phyloP scores from a whole-genome alignment of 2,888 invertebrate species.

The Tetragonula carbonaria region DNA sequence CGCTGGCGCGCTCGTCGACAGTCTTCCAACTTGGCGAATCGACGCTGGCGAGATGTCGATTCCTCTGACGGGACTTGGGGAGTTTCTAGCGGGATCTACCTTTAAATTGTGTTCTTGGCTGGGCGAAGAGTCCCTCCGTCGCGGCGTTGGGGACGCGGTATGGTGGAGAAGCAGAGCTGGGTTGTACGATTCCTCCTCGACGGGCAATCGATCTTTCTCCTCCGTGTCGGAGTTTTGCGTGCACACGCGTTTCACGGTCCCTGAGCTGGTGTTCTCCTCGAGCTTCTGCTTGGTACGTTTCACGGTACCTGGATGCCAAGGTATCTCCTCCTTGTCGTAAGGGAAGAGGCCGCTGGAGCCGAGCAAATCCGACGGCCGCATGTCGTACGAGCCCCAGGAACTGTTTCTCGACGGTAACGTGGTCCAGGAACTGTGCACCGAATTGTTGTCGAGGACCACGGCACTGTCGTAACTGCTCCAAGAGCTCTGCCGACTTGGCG shows the following conservation, averaged over 20 bases:
- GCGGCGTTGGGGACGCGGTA: conserved; percentile 78
- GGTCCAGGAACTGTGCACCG: conserved; percentile 93
- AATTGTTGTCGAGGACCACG: conserved; percentile 89
- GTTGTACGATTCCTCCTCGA: conserved; percentile 79
- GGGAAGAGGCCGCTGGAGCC: conserved; percentile 85
- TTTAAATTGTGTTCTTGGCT: conserved; percentile 61
- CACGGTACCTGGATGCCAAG: conserved; percentile 89
- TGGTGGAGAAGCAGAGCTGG: conserved; percentile 80
- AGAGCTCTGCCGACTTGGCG: conserved; percentile 89
- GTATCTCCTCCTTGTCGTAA: conserved; percentile 87
- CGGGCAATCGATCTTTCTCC: conserved; percentile 75
- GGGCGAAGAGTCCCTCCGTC: conserved; percentile 74
- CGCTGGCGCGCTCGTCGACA: conserved; percentile 81
- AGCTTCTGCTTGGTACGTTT: conserved; percentile 89
- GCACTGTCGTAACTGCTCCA: conserved; percentile 93
- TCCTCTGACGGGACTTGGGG: conserved; percentile 68
- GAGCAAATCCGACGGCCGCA: conserved; percentile 83
- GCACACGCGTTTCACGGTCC: conserved; percentile 80
- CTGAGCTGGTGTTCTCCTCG: conserved; percentile 86
- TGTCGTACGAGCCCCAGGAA: conserved; percentile 90
- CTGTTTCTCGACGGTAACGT: conserved; percentile 88
- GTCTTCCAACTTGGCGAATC: conserved; percentile 80
- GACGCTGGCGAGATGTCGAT: conserved; percentile 74
- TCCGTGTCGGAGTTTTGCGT: conserved; percentile 78
- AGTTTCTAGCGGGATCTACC: conserved; percentile 60